These are phyloP conservation scores for Oscheius sp. DNA, from an alignment of 2,888 invertebrate species.

Conservation along the genomic window DNA sequence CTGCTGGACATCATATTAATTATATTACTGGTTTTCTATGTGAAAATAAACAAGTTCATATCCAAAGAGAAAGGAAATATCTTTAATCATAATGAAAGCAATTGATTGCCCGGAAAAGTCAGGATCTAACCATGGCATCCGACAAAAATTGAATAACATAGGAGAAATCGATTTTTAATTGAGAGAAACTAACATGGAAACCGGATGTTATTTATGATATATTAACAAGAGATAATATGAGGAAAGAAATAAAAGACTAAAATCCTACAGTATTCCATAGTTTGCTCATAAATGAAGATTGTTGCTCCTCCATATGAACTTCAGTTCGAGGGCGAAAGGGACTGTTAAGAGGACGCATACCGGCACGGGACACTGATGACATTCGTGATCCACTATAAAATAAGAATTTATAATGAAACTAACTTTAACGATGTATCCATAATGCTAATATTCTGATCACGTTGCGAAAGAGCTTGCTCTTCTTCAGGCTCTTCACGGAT, in stretches of 20 bases:
- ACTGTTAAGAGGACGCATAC: slow-evolving; percentile 55
- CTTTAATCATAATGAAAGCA: too few species aligned
- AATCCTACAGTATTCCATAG: slow-evolving; percentile 33
- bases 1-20: too few species aligned
- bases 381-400: slow-evolving; percentile 43
- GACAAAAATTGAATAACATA: too few species aligned
- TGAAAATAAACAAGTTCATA: too few species aligned
- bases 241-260: slow-evolving; percentile 7
- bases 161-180: too few species aligned
- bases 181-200: too few species aligned
- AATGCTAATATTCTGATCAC: slow-evolving; percentile 18
- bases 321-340: slow-evolving; percentile 7
- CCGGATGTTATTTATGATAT: too few species aligned
- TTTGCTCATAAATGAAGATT: slow-evolving; percentile 27
- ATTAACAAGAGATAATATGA: background rate
- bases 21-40: too few species aligned
- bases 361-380: slow-evolving; percentile 48
- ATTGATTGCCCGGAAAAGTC: too few species aligned
- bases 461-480: background rate
- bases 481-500: slow-evolving; percentile 27
- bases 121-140: too few species aligned
- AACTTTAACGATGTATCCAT: slow-evolving; percentile 31
- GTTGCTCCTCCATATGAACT: background rate
- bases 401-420: background rate
- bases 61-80: too few species aligned